Percentiles rank a stretch among this genome's conserved stretches.
Evolutionary conservation across 2,888 invertebrate species (phyloP).

Genomic region (Lasioglossum zephyrum): DNA sequence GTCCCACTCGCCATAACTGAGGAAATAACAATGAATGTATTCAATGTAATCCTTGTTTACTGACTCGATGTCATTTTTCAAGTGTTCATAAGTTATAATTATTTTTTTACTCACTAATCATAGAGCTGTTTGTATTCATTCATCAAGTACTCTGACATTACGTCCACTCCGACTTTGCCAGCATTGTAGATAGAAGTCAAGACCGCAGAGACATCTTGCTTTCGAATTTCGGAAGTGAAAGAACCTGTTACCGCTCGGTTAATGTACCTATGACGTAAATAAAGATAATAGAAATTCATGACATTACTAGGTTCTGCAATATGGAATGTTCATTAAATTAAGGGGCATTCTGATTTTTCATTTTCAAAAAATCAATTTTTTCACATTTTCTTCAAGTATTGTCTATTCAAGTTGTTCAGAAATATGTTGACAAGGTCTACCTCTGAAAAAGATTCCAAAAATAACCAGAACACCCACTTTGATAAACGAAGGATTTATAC

Average conservation of each 20-base stretch:
- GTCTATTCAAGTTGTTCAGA: too few relatives aligned
- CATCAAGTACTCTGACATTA: conserved; percentile 66
- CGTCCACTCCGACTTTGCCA: conserved; percentile 69
- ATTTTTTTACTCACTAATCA: conserved; percentile 70
- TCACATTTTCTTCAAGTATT: not conserved
- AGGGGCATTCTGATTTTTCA: not conserved
- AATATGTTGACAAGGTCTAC: too few relatives aligned
- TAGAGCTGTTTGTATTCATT: conserved; percentile 63
- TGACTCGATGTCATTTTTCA: not conserved
- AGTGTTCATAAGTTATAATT: not conserved
- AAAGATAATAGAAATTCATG: not conserved
- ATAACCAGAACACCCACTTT: not conserved
- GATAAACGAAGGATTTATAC: conserved; percentile 52
- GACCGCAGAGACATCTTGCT: conserved; percentile 81
- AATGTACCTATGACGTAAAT: conserved; percentile 50
- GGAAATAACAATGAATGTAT: conserved; percentile 4
- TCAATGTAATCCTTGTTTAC: not conserved
- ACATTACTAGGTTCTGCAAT: not conserved
- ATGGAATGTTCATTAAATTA: not conserved
- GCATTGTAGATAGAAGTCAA: conserved; percentile 81
- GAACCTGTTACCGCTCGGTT: not conserved
- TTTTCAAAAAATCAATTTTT: not conserved
- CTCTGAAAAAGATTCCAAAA: too few relatives aligned
- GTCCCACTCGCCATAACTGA: conserved; percentile 73
- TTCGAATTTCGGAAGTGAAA: conserved; percentile 69